Evolutionary conservation across 2,888 invertebrate species (phyloP).

Genomic region (Rotaria sp.): DNA sequence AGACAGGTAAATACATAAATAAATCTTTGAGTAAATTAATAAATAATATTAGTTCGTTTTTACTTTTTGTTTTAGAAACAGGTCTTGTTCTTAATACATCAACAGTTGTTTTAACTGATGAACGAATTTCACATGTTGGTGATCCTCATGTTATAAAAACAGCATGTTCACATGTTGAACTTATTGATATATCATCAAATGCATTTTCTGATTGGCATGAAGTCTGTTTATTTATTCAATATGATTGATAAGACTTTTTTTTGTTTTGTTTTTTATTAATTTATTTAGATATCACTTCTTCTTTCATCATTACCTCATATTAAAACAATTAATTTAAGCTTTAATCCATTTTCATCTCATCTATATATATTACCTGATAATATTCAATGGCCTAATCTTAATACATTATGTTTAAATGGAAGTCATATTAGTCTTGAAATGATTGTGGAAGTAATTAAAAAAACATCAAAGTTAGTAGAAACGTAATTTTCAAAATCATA

Average conservation of each 20-base stretch:
- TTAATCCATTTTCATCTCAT: constrained; percentile 11
- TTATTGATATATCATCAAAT: constrained; percentile 30
- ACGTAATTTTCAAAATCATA: constrained; percentile 29
- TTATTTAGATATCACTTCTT: constrained; percentile 7
- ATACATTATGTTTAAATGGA: constrained; percentile 17
- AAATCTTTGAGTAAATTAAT: background rate
- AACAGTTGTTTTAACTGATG: constrained; percentile 12
- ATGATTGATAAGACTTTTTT: background rate
- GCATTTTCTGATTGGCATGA: constrained; percentile 34
- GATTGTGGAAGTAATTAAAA: background rate
- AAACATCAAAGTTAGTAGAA: constrained; percentile 2
- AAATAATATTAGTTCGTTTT: background rate
- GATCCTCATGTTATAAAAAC: background rate
- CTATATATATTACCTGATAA: background rate
- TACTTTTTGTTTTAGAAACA: background rate
- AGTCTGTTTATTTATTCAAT: constrained; percentile 18
- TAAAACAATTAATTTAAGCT: constrained; percentile 8
- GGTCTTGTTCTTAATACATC: background rate
- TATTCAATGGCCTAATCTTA: constrained; percentile 19
- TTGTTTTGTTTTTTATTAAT: background rate
- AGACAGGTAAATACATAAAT: background rate
- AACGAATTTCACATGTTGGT: constrained; percentile 3
- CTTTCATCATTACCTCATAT: constrained; percentile 3
- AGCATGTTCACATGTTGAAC: constrained; percentile 7
- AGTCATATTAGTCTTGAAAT: background rate